Base-by-base conservation (phyloP, 1,140 invertebrate species). In the Drosophila jambulina region DNA sequence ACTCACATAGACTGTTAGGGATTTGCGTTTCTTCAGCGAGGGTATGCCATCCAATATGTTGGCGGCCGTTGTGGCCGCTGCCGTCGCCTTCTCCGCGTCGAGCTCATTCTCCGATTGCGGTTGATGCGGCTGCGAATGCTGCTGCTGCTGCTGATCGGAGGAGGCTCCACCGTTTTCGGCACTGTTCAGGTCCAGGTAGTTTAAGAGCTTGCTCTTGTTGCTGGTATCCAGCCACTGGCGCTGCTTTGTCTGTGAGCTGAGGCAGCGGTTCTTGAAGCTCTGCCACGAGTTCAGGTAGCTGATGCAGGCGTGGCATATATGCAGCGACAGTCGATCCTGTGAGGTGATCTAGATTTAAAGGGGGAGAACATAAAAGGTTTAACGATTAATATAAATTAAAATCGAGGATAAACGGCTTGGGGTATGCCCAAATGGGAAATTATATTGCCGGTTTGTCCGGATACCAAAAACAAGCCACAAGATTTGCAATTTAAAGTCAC, bases 221-320 rank as follows among this genome's bases (percentile, higher is more conserved):
- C 76, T 86, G 13, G 53, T 56, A 15, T 93, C 92, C 67, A 93
- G 72, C 91, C 92, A 93, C 58, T 79, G 83, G 23, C 80, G 82
- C 69, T 93, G 92, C 80, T 93, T 93, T 3, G 51, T 60, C 53
- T 93, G 92, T 19, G 92, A 86, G 40, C 76, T 86, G 34, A 91
- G 57, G 60, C 91, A 93, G 32, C 92, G 92, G 77, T 93, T 93
- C 64, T 93, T 93, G 58, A 93, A 93, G 62, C 92, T 93, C 70
- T 93, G 92, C 92, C 92, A 93, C 5, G 91, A 92, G 74, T 93
- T 93, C 42, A 93, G 69, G 71, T 92, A 93, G 63, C 92, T 93
- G 57, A 93, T 93, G 77, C 92, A 93, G 49, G 91, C 87, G 61
- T 93, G 92, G 53, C 92, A 93, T 29, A 93, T 93, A 8, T 92